phyloP scores from a whole-genome alignment of 2,888 invertebrate species.

The Heteromurus nitidus region DNA sequence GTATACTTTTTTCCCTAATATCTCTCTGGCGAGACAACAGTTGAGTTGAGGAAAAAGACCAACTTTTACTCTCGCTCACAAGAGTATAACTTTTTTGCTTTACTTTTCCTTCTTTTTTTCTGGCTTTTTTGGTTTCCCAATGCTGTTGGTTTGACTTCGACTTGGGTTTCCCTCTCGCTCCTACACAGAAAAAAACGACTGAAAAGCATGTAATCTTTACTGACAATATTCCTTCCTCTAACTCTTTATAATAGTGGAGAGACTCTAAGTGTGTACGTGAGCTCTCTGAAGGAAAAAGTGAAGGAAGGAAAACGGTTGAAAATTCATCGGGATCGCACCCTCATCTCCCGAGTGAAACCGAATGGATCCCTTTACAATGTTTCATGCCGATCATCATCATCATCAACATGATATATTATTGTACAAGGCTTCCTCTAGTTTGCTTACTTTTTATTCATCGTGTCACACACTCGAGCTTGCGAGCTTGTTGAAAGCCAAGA shows the following conservation, averaged over 20 bases:
- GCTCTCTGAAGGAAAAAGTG: slow-evolving; percentile 40
- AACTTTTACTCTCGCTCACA: neutral
- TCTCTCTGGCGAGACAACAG: neutral
- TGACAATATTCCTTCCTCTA: slow-evolving; percentile 25
- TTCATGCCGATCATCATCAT: slow-evolving; percentile 57
- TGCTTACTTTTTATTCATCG: slow-evolving; percentile 59
- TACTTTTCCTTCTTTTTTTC: slow-evolving; percentile 54
- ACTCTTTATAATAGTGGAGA: neutral
- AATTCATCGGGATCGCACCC: slow-evolving; percentile 68
- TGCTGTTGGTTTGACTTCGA: slow-evolving; percentile 34
- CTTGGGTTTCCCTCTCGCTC: slow-evolving; percentile 41
- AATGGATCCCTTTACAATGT: slow-evolving; percentile 54
- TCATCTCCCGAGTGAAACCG: slow-evolving; percentile 64
- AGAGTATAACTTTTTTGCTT: slow-evolving; percentile 39
- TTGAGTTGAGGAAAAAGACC: slow-evolving; percentile 15
- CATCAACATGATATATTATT: slow-evolving; percentile 59
- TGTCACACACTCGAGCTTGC: slow-evolving; percentile 41
- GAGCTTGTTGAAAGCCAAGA: slow-evolving; percentile 56
- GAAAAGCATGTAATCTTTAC: neutral
- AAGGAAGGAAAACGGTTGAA: slow-evolving; percentile 63
- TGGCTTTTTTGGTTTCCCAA: slow-evolving; percentile 46
- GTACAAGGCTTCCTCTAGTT: slow-evolving; percentile 43
- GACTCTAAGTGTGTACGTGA: neutral
- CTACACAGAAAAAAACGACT: neutral
- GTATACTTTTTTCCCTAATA: too few relatives aligned